Conservation (phyloP, 2,797 vertebrate genomes). For the Malacoraja senta region DNA sequence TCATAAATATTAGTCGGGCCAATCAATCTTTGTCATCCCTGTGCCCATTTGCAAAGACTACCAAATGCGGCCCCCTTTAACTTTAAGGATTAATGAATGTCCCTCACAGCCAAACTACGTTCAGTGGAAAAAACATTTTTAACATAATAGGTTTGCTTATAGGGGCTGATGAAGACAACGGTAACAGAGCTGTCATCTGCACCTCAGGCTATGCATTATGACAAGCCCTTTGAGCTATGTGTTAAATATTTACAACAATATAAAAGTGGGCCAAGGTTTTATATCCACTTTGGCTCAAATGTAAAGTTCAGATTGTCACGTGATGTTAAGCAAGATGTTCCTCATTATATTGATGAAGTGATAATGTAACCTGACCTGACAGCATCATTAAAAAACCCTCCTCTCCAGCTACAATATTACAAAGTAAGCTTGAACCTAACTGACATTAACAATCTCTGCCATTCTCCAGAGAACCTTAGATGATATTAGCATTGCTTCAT, state of each 20-base stretch:
- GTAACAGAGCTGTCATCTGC: conserved; percentile 9
- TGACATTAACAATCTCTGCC: neutral
- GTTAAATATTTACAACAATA: conserved; percentile 32
- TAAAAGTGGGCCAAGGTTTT: conserved; percentile 9
- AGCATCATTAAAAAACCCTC: neutral
- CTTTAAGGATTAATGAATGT: conserved; percentile 12
- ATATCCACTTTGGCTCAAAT: conserved; percentile 31
- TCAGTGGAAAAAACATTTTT: conserved; percentile 15
- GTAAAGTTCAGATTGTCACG: conserved; percentile 25
- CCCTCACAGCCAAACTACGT: neutral
- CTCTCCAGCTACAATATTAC: conserved; percentile 4
- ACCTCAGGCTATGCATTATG: neutral
- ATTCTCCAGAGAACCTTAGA: neutral
- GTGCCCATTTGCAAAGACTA: too few relatives aligned
- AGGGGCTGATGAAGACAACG: neutral
- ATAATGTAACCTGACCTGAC: conserved; percentile 3
- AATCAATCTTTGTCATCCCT: too few relatives aligned
- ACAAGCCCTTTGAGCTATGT: neutral
- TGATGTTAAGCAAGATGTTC: conserved; percentile 28
- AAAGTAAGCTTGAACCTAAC: neutral
- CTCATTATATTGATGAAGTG: conserved; percentile 26
- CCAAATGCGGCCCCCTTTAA: neutral
- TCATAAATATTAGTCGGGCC: too few relatives aligned
- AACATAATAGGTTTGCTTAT: neutral
- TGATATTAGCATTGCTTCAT: neutral